Evolutionary conservation across 2,797 vertebrate species (phyloP).

Genomic region (Tenualosa thibaudeaui): DNA sequence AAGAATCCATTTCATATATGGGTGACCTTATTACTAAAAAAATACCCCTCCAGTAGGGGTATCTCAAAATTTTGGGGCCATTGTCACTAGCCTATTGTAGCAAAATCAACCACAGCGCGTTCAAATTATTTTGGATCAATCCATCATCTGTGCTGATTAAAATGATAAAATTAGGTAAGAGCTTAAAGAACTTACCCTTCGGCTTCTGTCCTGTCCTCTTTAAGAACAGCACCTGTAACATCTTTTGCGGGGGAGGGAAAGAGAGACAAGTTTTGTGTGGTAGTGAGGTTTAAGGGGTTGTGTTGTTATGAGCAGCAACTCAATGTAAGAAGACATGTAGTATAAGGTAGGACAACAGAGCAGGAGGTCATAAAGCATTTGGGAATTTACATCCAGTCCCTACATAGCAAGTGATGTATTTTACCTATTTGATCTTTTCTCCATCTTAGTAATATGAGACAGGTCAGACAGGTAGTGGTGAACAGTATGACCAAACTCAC

Average conservation of each 20-base stretch:
- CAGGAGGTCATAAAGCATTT: not conserved
- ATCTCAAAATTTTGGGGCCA: no score
- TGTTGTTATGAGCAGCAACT: not conserved
- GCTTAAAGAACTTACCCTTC: not conserved
- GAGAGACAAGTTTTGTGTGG: not conserved
- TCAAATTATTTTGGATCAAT: not conserved
- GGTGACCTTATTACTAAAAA: no score
- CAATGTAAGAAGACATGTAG: not conserved
- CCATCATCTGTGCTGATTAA: not conserved
- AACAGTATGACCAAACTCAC: not conserved
- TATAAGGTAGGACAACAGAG: not conserved
- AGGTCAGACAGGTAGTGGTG: not conserved
- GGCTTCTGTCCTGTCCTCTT: not conserved
- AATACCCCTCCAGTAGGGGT: no score
- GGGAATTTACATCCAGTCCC: not conserved
- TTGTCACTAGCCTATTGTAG: no score
- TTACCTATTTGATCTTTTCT: conserved; percentile 1
- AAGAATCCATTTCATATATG: no score
- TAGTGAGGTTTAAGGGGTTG: no score
- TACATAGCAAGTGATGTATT: not conserved
- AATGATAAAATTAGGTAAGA: not conserved
- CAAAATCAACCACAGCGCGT: no score
- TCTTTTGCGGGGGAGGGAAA: not conserved
- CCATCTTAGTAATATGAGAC: not conserved
- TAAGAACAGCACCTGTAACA: not conserved